Evolutionary conservation across 2,888 invertebrate genomes (phyloP).

Genomic region (Ennomos erosarius): DNA sequence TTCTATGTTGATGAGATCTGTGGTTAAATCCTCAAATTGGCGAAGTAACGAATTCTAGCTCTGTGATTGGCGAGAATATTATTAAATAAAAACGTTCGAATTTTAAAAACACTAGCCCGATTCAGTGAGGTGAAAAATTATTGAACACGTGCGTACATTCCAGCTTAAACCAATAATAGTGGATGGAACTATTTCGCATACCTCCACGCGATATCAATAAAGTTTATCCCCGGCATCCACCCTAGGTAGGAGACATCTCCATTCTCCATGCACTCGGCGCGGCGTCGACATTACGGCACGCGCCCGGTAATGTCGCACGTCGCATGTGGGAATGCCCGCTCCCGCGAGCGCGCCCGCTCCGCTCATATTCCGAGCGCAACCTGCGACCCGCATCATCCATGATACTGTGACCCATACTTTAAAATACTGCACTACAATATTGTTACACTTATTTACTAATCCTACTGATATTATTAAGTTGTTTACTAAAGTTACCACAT

Average conservation of each 20-base stretch:
- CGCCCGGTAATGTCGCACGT: neutral
- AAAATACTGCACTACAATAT: slow-evolving; percentile 1
- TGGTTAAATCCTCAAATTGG: too few species aligned
- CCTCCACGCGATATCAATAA: slow-evolving; percentile 6
- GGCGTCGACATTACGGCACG: slow-evolving; percentile 5
- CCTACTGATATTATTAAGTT: too few species aligned
- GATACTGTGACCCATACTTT: slow-evolving; percentile 5
- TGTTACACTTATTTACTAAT: neutral
- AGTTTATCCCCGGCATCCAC: neutral
- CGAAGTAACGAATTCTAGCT: too few species aligned
- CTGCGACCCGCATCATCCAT: neutral
- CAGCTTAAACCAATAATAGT: neutral
- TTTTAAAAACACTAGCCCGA: too few species aligned
- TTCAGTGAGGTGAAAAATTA: too few species aligned
- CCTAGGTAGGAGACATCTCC: neutral
- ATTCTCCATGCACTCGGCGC: slow-evolving; percentile 9
- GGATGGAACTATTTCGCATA: slow-evolving; percentile 9
- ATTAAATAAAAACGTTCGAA: too few species aligned
- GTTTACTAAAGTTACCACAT: too few species aligned
- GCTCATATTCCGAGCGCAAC: slow-evolving; percentile 6
- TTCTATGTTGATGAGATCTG: too few species aligned
- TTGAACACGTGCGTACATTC: neutral
- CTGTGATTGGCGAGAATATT: too few species aligned
- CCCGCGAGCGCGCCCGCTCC: slow-evolving; percentile 12
- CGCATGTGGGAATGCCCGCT: slow-evolving; percentile 1